Evolutionary conservation across 2,888 invertebrate genomes (phyloP).

Genomic region (Pycnomerus fuliginosus): DNA sequence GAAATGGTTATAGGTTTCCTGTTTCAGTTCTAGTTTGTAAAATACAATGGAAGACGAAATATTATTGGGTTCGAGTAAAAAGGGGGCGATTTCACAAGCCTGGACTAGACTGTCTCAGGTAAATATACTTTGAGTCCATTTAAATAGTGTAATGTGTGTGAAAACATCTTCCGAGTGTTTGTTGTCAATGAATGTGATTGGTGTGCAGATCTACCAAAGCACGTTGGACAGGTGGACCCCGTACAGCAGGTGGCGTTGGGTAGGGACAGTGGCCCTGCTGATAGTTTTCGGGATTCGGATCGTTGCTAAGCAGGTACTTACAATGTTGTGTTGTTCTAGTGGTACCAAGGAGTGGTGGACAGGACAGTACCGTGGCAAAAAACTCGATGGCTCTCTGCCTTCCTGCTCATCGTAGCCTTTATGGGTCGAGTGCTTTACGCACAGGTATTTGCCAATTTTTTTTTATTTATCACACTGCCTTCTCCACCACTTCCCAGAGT

Average conservation of each 20-base stretch:
- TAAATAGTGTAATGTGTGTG: not conserved
- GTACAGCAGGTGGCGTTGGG: conserved; percentile 78
- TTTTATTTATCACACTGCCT: conserved; percentile 26
- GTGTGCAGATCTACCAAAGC: conserved; percentile 73
- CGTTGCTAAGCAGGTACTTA: conserved; percentile 74
- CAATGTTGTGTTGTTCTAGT: conserved; percentile 52
- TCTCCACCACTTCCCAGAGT: conserved; percentile 38
- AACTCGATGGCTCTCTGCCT: conserved; percentile 50
- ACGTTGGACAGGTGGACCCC: conserved; percentile 86
- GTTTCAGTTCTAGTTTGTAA: not conserved
- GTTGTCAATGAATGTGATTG: conserved; percentile 4
- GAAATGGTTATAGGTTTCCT: conserved; percentile 2
- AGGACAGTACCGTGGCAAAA: conserved; percentile 54
- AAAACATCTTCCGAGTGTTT: too few relatives aligned
- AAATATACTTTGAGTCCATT: conserved; percentile 23
- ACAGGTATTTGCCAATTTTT: conserved; percentile 46
- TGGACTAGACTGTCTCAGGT: conserved; percentile 60
- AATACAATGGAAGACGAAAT: conserved; percentile 72
- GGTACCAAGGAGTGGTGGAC: conserved; percentile 56
- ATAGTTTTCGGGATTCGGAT: conserved; percentile 77
- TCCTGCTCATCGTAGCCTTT: conserved; percentile 50
- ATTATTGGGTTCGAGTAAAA: conserved; percentile 58
- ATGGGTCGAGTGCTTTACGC: conserved; percentile 52
- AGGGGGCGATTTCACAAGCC: conserved; percentile 65
- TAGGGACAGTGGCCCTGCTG: conserved; percentile 68